These are phyloP conservation scores for Lota lota DNA, from an alignment of 2,113 vertebrate genomes.

Conservation along the genomic window DNA sequence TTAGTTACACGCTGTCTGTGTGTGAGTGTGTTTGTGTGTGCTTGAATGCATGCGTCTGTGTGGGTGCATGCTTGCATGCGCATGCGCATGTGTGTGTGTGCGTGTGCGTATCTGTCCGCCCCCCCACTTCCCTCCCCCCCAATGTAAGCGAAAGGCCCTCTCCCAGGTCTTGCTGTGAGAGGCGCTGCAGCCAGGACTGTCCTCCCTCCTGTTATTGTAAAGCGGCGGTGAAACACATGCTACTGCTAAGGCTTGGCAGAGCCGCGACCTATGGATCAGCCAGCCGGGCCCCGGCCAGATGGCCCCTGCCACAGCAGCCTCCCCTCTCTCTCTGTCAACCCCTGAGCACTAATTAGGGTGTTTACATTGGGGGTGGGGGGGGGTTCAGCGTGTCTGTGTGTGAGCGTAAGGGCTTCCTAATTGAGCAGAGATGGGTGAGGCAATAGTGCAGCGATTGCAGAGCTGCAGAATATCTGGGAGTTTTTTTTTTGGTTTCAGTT, in stretches of 20 bases:
- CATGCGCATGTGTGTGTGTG: conserved; percentile 1
- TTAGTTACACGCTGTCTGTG: conserved; percentile 51
- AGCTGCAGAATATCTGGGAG: too few relatives aligned
- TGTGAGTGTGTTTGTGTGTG: conserved; percentile 3
- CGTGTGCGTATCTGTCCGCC: conserved; percentile 3
- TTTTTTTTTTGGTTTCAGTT: too few relatives aligned
- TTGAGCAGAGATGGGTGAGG: conserved; percentile 26
- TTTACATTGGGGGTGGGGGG: conserved; percentile 35
- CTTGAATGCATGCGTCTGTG: background rate
- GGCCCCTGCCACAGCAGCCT: conserved; percentile 36
- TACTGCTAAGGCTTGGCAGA: conserved; percentile 30
- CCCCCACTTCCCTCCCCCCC: too few relatives aligned
- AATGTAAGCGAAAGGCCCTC: too few relatives aligned
- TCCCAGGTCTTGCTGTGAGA: too few relatives aligned
- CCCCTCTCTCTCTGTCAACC: conserved; percentile 35
- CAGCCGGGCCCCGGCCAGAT: conserved; percentile 40
- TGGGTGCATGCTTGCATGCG: background rate
- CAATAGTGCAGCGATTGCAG: too few relatives aligned
- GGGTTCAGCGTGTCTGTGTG: conserved; percentile 22
- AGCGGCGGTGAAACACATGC: conserved; percentile 45
- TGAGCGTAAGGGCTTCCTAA: conserved; percentile 26
- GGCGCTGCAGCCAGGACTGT: background rate
- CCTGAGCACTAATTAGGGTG: conserved; percentile 47
- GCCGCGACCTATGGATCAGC: conserved; percentile 41
- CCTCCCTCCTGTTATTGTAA: conserved; percentile 3